Percentiles rank a stretch among this genome's conserved stretches.
phyloP scores from a whole-genome alignment of 1,140 invertebrate genomes.

The Drosophila gunungcola region DNA sequence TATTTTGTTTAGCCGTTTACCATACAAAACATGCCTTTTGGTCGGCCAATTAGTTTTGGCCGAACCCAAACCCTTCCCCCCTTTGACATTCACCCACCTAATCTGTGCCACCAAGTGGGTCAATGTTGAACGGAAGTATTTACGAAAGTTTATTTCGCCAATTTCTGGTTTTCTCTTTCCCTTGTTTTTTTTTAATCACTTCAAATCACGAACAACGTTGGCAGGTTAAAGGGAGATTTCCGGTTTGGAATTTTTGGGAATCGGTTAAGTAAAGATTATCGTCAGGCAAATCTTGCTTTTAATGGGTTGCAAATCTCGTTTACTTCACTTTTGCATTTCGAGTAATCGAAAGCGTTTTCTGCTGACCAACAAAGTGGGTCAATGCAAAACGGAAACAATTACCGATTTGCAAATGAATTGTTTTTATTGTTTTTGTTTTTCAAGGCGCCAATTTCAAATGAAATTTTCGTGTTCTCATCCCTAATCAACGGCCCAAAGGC shows the following conservation, averaged over 20 bases:
- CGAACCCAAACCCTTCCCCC: background rate
- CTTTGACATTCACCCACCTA: background rate
- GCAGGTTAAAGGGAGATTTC: slow-evolving; percentile 18
- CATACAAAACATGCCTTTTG: slow-evolving; percentile 14
- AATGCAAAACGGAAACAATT: slow-evolving; percentile 76
- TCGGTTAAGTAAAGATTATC: slow-evolving; percentile 19
- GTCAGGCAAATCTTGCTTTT: background rate
- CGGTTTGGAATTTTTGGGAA: background rate
- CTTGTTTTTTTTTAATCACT: slow-evolving; percentile 22
- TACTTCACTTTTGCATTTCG: background rate
- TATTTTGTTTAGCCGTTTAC: slow-evolving; percentile 11
- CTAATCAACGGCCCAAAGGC: slow-evolving; percentile 67
- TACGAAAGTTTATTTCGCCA: slow-evolving; percentile 62
- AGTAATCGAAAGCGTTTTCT: background rate
- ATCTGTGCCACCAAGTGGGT: slow-evolving; percentile 51
- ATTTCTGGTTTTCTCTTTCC: slow-evolving; percentile 14
- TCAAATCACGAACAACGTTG: slow-evolving; percentile 30
- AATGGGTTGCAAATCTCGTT: slow-evolving; percentile 9
- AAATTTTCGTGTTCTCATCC: slow-evolving; percentile 70
- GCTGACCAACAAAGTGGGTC: slow-evolving; percentile 55
- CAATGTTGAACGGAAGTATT: slow-evolving; percentile 68
- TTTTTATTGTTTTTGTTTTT: slow-evolving; percentile 7
- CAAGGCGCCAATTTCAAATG: slow-evolving; percentile 50
- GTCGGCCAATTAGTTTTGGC: slow-evolving; percentile 46
- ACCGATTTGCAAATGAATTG: slow-evolving; percentile 39